Conservation (phyloP, 2,888 invertebrate genomes). For the Mesorhabditis belari region DNA sequence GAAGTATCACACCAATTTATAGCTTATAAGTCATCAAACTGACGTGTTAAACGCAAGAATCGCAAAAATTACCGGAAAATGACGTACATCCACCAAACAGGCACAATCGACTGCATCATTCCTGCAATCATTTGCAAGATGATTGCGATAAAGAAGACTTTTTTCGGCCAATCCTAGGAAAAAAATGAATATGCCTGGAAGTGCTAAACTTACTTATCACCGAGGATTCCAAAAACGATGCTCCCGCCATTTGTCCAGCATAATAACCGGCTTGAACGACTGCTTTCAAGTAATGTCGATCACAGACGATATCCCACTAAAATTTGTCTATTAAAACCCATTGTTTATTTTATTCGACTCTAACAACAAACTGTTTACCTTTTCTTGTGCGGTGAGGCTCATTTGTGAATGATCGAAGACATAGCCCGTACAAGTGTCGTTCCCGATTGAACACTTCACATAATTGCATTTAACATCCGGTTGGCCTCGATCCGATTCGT, state of each 20-base stretch:
- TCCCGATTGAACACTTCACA: conserved; percentile 9
- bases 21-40: too few species aligned
- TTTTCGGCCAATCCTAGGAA: conserved; percentile 70
- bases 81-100: conserved; percentile 67
- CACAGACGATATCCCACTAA: conserved; percentile 52
- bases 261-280: conserved; percentile 50
- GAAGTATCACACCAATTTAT: too few species aligned
- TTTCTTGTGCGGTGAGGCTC: conserved; percentile 39
- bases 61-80: conserved; percentile 55
- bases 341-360: too few species aligned
- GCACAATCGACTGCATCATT: conserved; percentile 67
- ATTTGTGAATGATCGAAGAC: conserved; percentile 42
- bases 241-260: conserved; percentile 52
- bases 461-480: conserved; percentile 16
- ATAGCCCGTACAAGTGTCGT: conserved; percentile 27
- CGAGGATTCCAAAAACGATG: conserved; percentile 49
- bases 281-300: conserved; percentile 43
- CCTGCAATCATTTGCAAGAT: conserved; percentile 70
- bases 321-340: conserved; percentile 9
- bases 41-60: not conserved
- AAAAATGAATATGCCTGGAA: not conserved
- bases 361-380: too few species aligned
- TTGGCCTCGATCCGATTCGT: too few species aligned
- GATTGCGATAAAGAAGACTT: conserved; percentile 69
- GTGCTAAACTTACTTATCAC: conserved; percentile 36